Evolutionary conservation across 2,888 invertebrate genomes (phyloP).

Genomic region (Biston betularia): DNA sequence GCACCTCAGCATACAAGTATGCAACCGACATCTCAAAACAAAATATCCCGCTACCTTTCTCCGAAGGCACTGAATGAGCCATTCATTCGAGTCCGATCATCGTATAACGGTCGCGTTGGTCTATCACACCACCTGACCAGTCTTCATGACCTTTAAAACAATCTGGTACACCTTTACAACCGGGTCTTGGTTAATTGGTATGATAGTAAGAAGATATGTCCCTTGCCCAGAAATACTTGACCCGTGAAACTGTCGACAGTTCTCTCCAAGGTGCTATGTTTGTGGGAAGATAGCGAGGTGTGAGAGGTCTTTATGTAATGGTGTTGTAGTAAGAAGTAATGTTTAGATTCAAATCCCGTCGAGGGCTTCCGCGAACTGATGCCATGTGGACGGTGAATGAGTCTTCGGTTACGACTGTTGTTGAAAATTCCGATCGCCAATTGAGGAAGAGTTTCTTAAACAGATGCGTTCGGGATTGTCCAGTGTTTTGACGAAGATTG

Average conservation of each 20-base stretch:
- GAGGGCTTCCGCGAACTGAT: slow-evolving; percentile 76
- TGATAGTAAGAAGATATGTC: slow-evolving; percentile 34
- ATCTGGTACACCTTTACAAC: slow-evolving; percentile 6
- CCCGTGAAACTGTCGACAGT: neutral
- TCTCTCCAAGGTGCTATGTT: slow-evolving; percentile 10
- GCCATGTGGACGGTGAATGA: slow-evolving; percentile 63
- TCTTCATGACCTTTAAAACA: slow-evolving; percentile 42
- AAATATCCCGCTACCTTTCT: slow-evolving; percentile 72
- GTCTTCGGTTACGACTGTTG: slow-evolving; percentile 43
- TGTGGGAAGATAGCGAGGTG: slow-evolving; percentile 22
- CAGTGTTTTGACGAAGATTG: slow-evolving; percentile 24
- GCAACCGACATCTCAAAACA: slow-evolving; percentile 58
- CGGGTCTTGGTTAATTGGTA: slow-evolving; percentile 19
- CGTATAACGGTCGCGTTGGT: slow-evolving; percentile 75
- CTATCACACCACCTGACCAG: slow-evolving; percentile 65
- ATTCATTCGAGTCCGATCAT: slow-evolving; percentile 76
- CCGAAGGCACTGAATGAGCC: slow-evolving; percentile 77
- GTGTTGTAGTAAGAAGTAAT: slow-evolving; percentile 69
- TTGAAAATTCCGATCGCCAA: slow-evolving; percentile 56
- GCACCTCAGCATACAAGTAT: slow-evolving; percentile 28
- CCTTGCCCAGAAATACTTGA: slow-evolving; percentile 14
- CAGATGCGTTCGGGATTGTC: slow-evolving; percentile 31
- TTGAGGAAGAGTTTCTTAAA: slow-evolving; percentile 39
- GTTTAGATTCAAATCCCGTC: slow-evolving; percentile 80
- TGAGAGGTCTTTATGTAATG: slow-evolving; percentile 48